phyloP scores from a whole-genome alignment of 2,113 vertebrate species.

The Antidorcas marsupialis region DNA sequence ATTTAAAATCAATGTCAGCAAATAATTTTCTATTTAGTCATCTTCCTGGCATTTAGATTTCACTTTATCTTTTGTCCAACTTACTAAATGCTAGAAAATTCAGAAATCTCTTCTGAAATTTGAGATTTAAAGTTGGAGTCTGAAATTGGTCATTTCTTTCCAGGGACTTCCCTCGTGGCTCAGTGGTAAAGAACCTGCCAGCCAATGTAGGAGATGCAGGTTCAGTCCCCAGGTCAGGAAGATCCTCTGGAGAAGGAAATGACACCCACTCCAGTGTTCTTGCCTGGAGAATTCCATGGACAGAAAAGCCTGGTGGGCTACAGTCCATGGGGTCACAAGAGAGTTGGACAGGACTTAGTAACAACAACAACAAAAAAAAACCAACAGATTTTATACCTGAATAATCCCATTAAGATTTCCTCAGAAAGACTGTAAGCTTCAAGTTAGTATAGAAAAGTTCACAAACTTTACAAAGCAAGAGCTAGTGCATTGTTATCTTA shows the following conservation, averaged over 20 bases:
- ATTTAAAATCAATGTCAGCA: not conserved
- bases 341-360: not conserved
- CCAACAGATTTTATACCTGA: not conserved
- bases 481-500: not conserved
- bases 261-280: not conserved
- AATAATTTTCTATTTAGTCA: not conserved
- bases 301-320: not conserved
- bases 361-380: too few species aligned
- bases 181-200: not conserved
- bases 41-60: not conserved
- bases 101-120: not conserved
- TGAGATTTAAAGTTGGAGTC: not conserved
- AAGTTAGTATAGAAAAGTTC: not conserved
- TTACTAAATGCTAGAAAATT: not conserved
- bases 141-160: not conserved
- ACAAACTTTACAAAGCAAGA: not conserved
- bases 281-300: not conserved
- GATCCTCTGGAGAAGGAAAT: not conserved
- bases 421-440: not conserved
- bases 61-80: not conserved
- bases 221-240: not conserved
- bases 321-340: not conserved
- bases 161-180: not conserved
- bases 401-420: not conserved
- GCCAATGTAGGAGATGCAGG: not conserved